phyloP scores from a whole-genome alignment of 2,113 vertebrate species.

The Rallus limicola region DNA sequence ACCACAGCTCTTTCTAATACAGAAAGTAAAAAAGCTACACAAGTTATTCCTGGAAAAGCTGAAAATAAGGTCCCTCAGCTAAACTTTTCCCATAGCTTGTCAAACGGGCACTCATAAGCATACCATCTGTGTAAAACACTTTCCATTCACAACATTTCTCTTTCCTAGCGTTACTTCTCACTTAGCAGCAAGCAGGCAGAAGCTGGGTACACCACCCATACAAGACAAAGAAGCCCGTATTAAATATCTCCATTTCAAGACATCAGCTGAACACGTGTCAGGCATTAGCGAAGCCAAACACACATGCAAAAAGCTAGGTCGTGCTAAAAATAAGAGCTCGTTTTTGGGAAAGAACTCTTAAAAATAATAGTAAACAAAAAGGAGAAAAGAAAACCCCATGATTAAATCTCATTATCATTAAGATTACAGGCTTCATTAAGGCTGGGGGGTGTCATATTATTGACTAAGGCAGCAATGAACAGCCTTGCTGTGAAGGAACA shows the following conservation, averaged over 20 bases:
- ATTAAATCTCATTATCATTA: background rate
- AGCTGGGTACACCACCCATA: background rate
- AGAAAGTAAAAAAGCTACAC: background rate
- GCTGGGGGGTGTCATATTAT: background rate
- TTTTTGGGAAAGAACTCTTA: background rate
- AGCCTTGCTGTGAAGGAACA: background rate
- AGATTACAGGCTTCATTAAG: background rate
- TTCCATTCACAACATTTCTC: slow-evolving; percentile 24
- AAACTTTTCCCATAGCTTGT: background rate
- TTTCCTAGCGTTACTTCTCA: background rate
- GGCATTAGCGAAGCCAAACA: background rate
- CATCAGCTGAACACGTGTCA: background rate
- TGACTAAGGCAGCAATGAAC: background rate
- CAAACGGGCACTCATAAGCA: slow-evolving; percentile 6
- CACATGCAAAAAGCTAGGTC: background rate
- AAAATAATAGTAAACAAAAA: background rate
- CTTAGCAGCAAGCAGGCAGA: background rate
- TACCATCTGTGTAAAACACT: slow-evolving; percentile 27
- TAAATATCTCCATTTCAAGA: background rate
- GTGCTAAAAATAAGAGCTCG: background rate
- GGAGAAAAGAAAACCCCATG: background rate
- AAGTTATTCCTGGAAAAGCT: background rate
- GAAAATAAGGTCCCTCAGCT: slow-evolving; percentile 13
- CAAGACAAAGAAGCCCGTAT: background rate
- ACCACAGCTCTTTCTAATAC: background rate